Conservation (phyloP, 2,888 invertebrate species). For the Thelaira solivaga region DNA sequence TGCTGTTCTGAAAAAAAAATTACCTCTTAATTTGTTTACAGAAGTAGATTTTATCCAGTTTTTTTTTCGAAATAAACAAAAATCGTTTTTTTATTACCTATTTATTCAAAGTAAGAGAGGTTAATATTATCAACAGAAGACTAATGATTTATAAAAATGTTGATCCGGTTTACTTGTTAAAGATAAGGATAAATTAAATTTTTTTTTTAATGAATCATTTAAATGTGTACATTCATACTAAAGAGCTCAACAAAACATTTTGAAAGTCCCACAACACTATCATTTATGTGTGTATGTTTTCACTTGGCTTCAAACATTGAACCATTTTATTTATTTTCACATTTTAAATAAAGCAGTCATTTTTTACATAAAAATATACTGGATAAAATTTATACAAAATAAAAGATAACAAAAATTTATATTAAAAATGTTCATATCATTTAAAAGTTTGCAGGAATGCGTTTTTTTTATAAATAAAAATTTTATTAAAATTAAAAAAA, state of each 20-base stretch:
- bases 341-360: neutral
- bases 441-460: constrained; percentile 31
- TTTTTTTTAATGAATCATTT: neutral
- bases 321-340: neutral
- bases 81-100: too few species aligned
- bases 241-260: too few species aligned
- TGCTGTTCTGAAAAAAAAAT: neutral
- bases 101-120: too few species aligned
- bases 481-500: constrained; percentile 11
- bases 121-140: too few species aligned
- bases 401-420: neutral
- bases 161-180: too few species aligned
- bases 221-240: too few species aligned
- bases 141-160: too few species aligned
- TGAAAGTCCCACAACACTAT: too few species aligned
- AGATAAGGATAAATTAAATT: too few species aligned
- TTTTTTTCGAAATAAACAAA: neutral
- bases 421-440: constrained; percentile 48
- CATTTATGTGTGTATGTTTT: neutral
- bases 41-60: neutral
- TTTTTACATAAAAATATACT: neutral
- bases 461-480: constrained; percentile 22
- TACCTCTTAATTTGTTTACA: neutral
- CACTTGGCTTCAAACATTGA: neutral
- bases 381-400: constrained; percentile 38